These are phyloP conservation scores for Eremophila alpestris DNA, from an alignment of 2,797 vertebrate species.

Conservation along the genomic window DNA sequence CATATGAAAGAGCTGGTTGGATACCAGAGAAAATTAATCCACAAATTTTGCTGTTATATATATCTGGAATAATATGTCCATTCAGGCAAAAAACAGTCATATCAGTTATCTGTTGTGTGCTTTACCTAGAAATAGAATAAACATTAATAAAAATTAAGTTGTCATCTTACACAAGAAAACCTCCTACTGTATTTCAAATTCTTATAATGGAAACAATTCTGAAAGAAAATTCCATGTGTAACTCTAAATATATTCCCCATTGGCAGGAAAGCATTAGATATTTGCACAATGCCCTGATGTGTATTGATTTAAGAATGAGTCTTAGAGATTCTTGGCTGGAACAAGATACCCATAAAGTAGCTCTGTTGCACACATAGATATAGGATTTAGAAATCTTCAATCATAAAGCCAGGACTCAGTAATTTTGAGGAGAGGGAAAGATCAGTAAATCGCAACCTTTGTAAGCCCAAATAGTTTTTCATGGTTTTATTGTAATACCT, in stretches of 20 bases:
- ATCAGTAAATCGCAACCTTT: background rate
- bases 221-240: background rate
- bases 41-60: background rate
- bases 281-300: background rate
- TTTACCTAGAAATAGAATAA: background rate
- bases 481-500: background rate
- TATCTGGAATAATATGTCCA: background rate
- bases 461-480: background rate
- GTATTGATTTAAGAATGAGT: background rate
- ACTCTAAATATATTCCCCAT: background rate
- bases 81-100: background rate
- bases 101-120: background rate
- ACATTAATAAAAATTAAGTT: background rate
- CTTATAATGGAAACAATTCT: background rate
- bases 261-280: background rate
- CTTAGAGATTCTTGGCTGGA: background rate
- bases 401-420: background rate
- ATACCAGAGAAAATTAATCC: background rate
- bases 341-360: background rate
- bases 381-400: background rate
- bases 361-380: background rate
- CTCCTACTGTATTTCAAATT: background rate
- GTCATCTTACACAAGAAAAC: background rate
- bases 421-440: background rate
- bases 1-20: background rate